Percentiles rank a stretch among this genome's conserved stretches.
Evolutionary conservation across 2,888 invertebrate species (phyloP).

Genomic region (Xanthia icteritia): DNA sequence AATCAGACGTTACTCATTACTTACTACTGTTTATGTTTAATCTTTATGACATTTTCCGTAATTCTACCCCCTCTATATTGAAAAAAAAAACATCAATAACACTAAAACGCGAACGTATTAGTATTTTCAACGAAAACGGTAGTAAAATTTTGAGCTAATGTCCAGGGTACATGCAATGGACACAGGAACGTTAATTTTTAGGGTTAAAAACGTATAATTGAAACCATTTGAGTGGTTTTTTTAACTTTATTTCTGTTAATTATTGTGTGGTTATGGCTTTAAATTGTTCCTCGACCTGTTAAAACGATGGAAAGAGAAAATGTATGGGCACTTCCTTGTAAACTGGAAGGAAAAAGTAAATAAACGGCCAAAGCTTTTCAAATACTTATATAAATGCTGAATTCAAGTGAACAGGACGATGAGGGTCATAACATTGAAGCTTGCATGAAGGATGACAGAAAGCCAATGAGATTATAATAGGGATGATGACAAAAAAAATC

Average conservation of each 20-base stretch:
- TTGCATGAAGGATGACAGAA: background rate
- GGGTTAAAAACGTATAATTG: conserved; percentile 53
- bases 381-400: conserved; percentile 7
- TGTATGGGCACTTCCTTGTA: conserved; percentile 12
- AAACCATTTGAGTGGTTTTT: conserved; percentile 43
- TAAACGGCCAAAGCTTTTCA: background rate
- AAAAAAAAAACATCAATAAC: conserved; percentile 33
- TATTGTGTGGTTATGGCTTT: conserved; percentile 28
- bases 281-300: conserved; percentile 18
- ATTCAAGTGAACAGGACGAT: conserved; percentile 4
- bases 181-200: conserved; percentile 61
- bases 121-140: conserved; percentile 68
- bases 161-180: conserved; percentile 66
- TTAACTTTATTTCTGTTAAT: conserved; percentile 43
- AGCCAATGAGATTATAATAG: background rate
- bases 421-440: background rate
- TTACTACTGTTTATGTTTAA: too few relatives aligned
- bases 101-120: conserved; percentile 60
- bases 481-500: too few relatives aligned
- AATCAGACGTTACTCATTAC: too few relatives aligned
- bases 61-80: conserved; percentile 4
- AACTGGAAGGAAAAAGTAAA: conserved; percentile 1
- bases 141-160: conserved; percentile 66
- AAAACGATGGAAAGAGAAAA: conserved; percentile 9
- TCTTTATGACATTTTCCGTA: conserved; percentile 5